Conservation (phyloP, 1,140 invertebrate genomes). For the Drosophila eugracilis region DNA sequence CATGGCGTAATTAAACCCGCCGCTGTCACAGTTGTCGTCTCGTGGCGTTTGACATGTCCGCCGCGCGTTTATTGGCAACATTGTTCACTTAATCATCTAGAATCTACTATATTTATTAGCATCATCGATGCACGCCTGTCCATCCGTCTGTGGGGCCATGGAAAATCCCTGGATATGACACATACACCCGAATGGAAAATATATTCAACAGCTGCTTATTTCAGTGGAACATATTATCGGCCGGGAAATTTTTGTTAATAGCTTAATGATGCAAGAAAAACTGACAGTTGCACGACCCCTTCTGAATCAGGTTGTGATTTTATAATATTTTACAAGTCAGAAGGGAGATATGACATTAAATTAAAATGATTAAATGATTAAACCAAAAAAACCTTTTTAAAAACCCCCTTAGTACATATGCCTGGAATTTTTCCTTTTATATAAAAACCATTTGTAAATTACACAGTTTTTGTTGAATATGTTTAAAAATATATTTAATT, state of each 20-base stretch:
- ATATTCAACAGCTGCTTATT: background rate
- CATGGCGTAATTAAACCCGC: slow-evolving; percentile 75
- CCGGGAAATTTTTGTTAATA: background rate
- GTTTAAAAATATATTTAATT: background rate
- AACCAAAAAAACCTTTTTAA: too few species aligned
- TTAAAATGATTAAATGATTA: too few species aligned
- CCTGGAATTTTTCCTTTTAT: too few species aligned
- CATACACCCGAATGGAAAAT: slow-evolving; percentile 11
- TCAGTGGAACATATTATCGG: background rate
- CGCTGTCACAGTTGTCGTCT: slow-evolving; percentile 50
- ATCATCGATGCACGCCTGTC: slow-evolving; percentile 10
- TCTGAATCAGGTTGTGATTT: too few species aligned
- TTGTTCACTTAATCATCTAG: slow-evolving; percentile 43
- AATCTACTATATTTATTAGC: slow-evolving; percentile 13
- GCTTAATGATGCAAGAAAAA: background rate
- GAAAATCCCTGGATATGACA: slow-evolving; percentile 46
- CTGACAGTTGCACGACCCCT: too few species aligned
- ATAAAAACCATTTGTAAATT: background rate
- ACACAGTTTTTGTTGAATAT: too few species aligned
- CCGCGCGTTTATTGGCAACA: slow-evolving; percentile 30
- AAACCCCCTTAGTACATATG: too few species aligned
- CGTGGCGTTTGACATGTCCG: slow-evolving; percentile 33
- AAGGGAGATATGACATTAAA: too few species aligned
- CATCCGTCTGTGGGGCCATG: slow-evolving; percentile 10
- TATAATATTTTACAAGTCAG: too few species aligned